A percentile compares a stretch with the other conserved stretches of the same genome.
Conservation (phyloP, 2,888 invertebrate species). For the Mythimna lalbum region DNA sequence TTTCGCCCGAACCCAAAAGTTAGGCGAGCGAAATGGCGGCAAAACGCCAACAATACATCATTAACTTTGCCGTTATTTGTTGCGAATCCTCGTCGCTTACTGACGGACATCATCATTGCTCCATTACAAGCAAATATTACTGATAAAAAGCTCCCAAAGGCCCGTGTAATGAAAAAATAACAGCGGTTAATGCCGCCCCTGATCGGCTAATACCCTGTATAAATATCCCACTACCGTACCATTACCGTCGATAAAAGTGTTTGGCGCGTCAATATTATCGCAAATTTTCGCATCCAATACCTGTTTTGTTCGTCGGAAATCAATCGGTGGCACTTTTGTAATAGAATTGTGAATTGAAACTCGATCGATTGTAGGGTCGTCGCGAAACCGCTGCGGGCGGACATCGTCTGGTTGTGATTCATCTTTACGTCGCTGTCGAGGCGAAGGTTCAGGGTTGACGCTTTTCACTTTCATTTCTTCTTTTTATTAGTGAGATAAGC, state of each 20-base stretch:
- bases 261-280: constrained; percentile 69
- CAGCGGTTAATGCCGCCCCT: constrained; percentile 62
- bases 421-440: constrained; percentile 67
- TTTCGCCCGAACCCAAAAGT: constrained; percentile 39
- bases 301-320: constrained; percentile 67
- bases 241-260: constrained; percentile 72
- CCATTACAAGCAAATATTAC: constrained; percentile 64
- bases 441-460: constrained; percentile 56
- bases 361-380: constrained; percentile 69
- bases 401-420: constrained; percentile 72
- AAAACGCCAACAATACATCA: constrained; percentile 56
- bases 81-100: constrained; percentile 57
- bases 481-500: constrained; percentile 60
- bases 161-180: constrained; percentile 66
- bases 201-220: constrained; percentile 64
- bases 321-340: constrained; percentile 66
- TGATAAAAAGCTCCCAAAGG: constrained; percentile 60
- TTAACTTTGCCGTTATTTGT: constrained; percentile 55
- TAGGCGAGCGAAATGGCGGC: constrained; percentile 19
- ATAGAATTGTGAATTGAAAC: constrained; percentile 81
- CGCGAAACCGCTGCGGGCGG: constrained; percentile 63
- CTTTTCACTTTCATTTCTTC: constrained; percentile 56
- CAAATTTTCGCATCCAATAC: constrained; percentile 71
- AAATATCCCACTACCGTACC: constrained; percentile 69
- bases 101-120: constrained; percentile 58